Conservation (phyloP, 2,797 vertebrate genomes). For the Ctenochaetus hawaiiensis region DNA sequence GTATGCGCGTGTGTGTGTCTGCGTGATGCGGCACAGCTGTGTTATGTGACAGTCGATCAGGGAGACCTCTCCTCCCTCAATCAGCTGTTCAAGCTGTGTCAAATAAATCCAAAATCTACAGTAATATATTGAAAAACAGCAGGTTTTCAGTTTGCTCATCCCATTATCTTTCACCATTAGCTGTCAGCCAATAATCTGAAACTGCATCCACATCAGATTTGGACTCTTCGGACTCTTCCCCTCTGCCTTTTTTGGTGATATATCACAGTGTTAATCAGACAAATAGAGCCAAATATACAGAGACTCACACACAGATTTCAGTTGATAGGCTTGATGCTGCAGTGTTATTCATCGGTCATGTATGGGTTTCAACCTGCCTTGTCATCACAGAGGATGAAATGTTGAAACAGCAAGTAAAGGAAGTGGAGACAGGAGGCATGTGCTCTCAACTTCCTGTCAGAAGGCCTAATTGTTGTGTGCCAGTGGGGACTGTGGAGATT, state of each 20-base stretch:
- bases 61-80: slow-evolving; percentile 54
- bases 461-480: slow-evolving; percentile 65
- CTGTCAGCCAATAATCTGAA: neutral
- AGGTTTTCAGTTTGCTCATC: slow-evolving; percentile 18
- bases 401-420: slow-evolving; percentile 54
- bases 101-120: slow-evolving; percentile 56
- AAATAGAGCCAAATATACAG: neutral
- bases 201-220: neutral
- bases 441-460: slow-evolving; percentile 71
- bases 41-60: slow-evolving; percentile 55
- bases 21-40: slow-evolving; percentile 67
- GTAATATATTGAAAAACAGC: slow-evolving; percentile 42
- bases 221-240: neutral
- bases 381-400: slow-evolving; percentile 56
- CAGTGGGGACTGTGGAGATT: slow-evolving; percentile 38
- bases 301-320: neutral
- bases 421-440: slow-evolving; percentile 72
- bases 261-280: slow-evolving; percentile 9
- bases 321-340: neutral
- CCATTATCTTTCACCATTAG: slow-evolving; percentile 29
- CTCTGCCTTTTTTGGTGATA: neutral
- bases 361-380: slow-evolving; percentile 4
- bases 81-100: slow-evolving; percentile 61
- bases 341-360: slow-evolving; percentile 17
- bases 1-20: slow-evolving; percentile 22